Conservation (phyloP, 2,888 invertebrate species). For the Blomia tropicalis region DNA sequence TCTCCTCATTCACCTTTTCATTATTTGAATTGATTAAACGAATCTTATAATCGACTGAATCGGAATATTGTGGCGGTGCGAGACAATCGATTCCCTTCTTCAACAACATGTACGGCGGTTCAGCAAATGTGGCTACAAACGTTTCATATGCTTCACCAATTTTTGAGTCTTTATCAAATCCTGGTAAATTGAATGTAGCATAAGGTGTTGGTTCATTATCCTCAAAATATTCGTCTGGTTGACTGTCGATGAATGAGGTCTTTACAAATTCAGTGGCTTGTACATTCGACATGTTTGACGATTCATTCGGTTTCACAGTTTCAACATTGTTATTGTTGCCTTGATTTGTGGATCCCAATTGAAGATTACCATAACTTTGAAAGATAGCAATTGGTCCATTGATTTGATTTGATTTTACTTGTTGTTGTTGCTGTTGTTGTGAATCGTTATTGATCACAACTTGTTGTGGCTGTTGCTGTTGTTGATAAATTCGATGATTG, state of each 20-base stretch:
- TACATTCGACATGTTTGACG: neutral
- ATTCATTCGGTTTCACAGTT: neutral
- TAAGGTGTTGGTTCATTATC: constrained; percentile 30
- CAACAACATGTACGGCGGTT: constrained; percentile 13
- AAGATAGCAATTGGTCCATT: constrained; percentile 1
- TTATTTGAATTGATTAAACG: neutral
- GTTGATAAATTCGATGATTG: neutral
- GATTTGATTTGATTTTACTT: neutral
- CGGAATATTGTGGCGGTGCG: constrained; percentile 14
- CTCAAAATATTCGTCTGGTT: constrained; percentile 8
- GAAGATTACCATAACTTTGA: neutral
- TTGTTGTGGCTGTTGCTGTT: neutral
- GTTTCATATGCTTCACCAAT: constrained; percentile 10
- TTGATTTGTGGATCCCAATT: neutral
- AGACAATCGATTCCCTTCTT: constrained; percentile 11
- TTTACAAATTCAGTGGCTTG: neutral
- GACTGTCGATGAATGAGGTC: neutral
- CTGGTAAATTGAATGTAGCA: constrained; percentile 29
- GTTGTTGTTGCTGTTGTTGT: too few species aligned
- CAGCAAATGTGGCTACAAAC: constrained; percentile 2
- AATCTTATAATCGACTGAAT: constrained; percentile 11
- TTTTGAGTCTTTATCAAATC: constrained; percentile 25
- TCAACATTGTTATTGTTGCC: constrained; percentile 3
- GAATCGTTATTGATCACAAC: too few species aligned
- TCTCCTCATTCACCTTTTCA: neutral